Base-by-base conservation (phyloP, 2,797 vertebrate species). In the Molossus alvarezi region DNA sequence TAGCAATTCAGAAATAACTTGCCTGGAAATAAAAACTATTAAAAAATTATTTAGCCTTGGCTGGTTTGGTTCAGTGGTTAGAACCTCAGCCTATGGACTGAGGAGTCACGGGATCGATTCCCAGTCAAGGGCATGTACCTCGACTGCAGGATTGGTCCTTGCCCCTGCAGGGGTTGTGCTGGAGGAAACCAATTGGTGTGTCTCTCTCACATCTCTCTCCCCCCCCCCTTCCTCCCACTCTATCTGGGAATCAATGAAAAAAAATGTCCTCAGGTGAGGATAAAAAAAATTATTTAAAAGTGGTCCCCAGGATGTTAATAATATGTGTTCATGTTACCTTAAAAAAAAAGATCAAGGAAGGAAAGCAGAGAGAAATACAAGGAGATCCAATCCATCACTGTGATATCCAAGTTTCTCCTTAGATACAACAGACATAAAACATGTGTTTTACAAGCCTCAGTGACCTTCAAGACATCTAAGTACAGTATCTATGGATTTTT, bases 381-480 rank as follows among this genome's bases (percentile, higher is more conserved):
- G 67, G 67, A 69, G 71, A 33, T 96, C 72, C 97, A 83, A 94
- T 96, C 84, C 95, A 97, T 97, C 81, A 96, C 82, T 90, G 91
- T 95, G 67, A 97, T 94, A 60, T 29, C 15, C 71, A 45, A 60
- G 51, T 92, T 95, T 98, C 97, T 92, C 58, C 86, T 98, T 96
- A 97, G 98, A 92, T 92, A 96, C 95, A 97, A 96, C 25, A 96
- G 89, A 95, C 93, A 92, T 88, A 96, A 97, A 97, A 95, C 29
- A 96, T 72, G 91, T 41, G 14, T 72, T 97, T 95, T 97, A 95
- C 81, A 97, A 95, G 90, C 94, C 81, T 95, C 91, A 51, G 95
- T 98, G 98, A 98, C 98, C 98, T 98, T 98, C 96, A 88, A 97
- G 91, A 98, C 97, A 97, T 97, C 76, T 94, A 97, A 97, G 94